phyloP scores from a whole-genome alignment of 2,113 vertebrate genomes.

The Cichladusa arquata region DNA sequence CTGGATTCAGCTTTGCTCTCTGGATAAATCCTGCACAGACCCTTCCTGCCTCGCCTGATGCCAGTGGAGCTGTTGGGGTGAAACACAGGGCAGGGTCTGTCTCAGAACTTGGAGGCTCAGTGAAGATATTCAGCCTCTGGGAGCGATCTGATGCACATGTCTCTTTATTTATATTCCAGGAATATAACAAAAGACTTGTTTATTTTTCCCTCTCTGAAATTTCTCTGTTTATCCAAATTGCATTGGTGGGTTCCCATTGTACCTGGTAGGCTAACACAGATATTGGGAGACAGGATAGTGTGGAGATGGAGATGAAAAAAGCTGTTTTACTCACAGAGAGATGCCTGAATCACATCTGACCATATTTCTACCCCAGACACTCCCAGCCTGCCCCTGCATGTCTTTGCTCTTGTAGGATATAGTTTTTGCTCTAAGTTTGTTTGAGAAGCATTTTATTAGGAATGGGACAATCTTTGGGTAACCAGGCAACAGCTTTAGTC shows the following conservation, averaged over 20 bases:
- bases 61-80: not conserved
- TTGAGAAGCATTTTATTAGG: not conserved
- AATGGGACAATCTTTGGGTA: not conserved
- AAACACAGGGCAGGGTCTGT: not conserved
- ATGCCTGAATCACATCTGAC: not conserved
- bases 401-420: not conserved
- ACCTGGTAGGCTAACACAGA: not conserved
- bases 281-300: not conserved
- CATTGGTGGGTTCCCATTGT: accelerated
- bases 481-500: not conserved
- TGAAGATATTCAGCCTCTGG: not conserved
- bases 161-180: not conserved
- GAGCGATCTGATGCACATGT: accelerated
- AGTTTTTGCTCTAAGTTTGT: not conserved
- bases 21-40: not conserved
- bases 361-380: not conserved
- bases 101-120: not conserved
- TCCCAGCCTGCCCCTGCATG: not conserved
- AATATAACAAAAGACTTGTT: not conserved
- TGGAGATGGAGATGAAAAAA: not conserved
- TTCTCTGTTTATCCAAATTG: not conserved
- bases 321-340: not conserved
- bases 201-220: not conserved
- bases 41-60: not conserved
- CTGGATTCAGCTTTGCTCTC: not conserved